Evolutionary conservation across 2,797 vertebrate genomes (phyloP), one percentile per base, ranked within the genome.

Genomic region (Bradypodion ventrale): DNA sequence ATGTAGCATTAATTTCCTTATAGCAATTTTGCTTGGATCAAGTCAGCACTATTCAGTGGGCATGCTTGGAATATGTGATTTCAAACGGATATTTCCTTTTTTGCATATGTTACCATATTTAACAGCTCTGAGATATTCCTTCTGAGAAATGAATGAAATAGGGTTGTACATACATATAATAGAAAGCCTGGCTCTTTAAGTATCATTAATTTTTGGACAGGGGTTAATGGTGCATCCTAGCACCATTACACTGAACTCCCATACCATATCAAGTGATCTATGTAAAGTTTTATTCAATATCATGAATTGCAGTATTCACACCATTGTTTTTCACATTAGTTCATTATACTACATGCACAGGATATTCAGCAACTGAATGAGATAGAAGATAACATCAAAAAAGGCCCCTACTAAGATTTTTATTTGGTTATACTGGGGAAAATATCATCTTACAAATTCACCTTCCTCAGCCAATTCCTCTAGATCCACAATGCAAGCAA

Each of bases 1-100:
- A 88, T 79, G 40, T 85, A 70, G 56, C 29, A 78, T 76, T 79
- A 84, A 82, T 85, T 88, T 83, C 77, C 80, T 77, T 40, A 80
- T 25, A 78, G 15, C 84, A 87, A 85, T 70, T 79, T 78, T 62
- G 68, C 1, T 63, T 65, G 59, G 46, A 68, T 79, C 59, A 82
- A 44, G 44, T 23, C 27, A 84, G 72, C 23, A 83, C 42, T 87
- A 52, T 69, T 72, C 62, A 72, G 42, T 80, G 73, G 77, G 65
- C 65, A 84, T 59, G 78, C 65, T 84, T 84, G 40, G 78, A 83
- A 70, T 76, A 62, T 68, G 40, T 74, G 62, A 69, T 83, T 87
- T 83, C 72, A 70, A 83, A 76, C 63, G 69, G 73, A 68, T 75
- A 75, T 69, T 62, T 81, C 72, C 35, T 62, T 76, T 69, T 42